A percentile compares a stretch with the other conserved stretches of the same genome.
phyloP scores from a whole-genome alignment of 92 coral and sea anemone genomes.

The Pocillopora grandis region DNA sequence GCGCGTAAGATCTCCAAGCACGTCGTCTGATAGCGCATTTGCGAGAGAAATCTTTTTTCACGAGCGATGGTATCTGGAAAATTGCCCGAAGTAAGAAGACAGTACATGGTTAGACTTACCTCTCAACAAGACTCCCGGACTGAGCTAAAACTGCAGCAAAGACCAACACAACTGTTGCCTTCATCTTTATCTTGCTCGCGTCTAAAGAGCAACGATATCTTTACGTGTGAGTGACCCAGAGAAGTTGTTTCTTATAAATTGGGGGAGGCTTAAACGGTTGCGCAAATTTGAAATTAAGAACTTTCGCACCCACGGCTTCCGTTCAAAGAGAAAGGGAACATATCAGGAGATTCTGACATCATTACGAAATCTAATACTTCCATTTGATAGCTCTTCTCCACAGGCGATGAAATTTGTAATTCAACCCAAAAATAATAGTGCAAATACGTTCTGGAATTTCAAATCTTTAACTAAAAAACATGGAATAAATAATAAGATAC shows the following conservation, averaged over 20 bases:
- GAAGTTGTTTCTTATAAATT: not conserved
- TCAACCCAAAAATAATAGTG: slow-evolving; percentile 19
- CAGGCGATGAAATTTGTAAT: slow-evolving; percentile 15
- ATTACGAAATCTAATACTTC: not conserved
- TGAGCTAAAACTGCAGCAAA: not conserved
- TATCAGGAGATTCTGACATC: not conserved
- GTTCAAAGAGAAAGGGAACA: not conserved
- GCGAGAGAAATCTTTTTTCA: not conserved
- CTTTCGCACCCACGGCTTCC: slow-evolving; percentile 25
- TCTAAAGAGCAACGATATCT: not conserved
- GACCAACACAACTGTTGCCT: not conserved
- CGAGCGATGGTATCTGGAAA: not conserved
- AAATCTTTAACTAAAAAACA: too few species aligned
- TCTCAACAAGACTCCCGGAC: slow-evolving; percentile 9
- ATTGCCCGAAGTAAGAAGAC: not conserved
- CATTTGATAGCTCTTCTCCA: not conserved
- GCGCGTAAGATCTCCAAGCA: too few species aligned
- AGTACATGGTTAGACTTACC: not conserved
- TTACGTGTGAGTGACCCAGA: not conserved
- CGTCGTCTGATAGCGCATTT: not conserved
- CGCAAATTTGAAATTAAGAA: slow-evolving; percentile 8
- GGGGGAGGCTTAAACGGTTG: not conserved
- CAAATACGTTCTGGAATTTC: not conserved
- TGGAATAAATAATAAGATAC: too few species aligned
- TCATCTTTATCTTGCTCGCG: not conserved